Evolutionary conservation across 2,888 invertebrate genomes (phyloP).

Genomic region (Sinhomidia bicolor): DNA sequence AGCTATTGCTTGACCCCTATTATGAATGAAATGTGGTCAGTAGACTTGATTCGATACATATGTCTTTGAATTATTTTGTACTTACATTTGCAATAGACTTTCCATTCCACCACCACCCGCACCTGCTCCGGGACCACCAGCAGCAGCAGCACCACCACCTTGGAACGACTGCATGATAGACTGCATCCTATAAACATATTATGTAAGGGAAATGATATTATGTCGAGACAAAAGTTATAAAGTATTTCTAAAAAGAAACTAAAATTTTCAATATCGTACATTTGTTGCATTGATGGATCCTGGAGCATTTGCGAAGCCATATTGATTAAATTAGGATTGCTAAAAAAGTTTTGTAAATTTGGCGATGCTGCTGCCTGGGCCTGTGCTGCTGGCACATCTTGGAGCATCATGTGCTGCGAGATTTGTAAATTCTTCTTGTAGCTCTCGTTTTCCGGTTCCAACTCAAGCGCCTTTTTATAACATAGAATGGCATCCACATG

Average conservation of each 20-base stretch:
- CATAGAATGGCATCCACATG: conserved; percentile 92
- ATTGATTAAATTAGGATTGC: conserved; percentile 91
- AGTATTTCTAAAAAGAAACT: no score
- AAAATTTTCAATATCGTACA: conserved; percentile 82
- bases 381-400: conserved; percentile 86
- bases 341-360: conserved; percentile 84
- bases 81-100: conserved; percentile 78
- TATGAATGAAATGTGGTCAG: conserved; percentile 80
- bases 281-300: conserved; percentile 92
- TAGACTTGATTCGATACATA: no score
- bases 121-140: conserved; percentile 22
- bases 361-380: conserved; percentile 81
- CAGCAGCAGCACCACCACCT: conserved; percentile 46
- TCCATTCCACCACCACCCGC: conserved; percentile 72
- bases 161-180: conserved; percentile 77
- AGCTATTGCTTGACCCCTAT: conserved; percentile 90
- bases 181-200: conserved; percentile 75
- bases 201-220: conserved; percentile 7
- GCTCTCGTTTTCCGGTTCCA: conserved; percentile 96
- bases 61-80: no score
- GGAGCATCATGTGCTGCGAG: conserved; percentile 82
- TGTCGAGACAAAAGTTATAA: no score
- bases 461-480: conserved; percentile 92
- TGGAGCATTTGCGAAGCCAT: conserved; percentile 92
- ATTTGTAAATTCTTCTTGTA: conserved; percentile 92